Conservation (phyloP, 1,140 invertebrate genomes). For the Harpegnathos saltator region DNA sequence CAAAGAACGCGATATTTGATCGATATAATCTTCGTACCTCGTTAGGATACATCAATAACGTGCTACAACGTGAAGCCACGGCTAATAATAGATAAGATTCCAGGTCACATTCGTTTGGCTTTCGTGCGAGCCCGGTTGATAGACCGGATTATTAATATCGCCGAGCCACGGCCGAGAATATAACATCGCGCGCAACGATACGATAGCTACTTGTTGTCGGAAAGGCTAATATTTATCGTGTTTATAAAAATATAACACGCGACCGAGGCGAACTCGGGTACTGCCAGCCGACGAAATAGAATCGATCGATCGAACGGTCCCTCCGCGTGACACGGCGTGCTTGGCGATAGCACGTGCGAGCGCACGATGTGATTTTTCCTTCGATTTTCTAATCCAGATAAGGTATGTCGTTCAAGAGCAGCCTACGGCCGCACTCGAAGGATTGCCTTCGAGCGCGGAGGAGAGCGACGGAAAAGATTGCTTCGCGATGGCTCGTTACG, state of each 20-base stretch:
- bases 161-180: background rate
- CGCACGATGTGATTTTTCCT: constrained; percentile 1
- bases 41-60: background rate
- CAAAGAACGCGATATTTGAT: background rate
- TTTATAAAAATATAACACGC: constrained; percentile 14
- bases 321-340: background rate
- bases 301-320: constrained; percentile 25
- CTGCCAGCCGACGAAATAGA: background rate
- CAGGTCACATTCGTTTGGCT: background rate
- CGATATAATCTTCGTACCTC: constrained; percentile 6
- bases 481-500: constrained; percentile 57
- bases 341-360: background rate
- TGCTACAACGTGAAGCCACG: no score
- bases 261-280: no score
- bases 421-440: constrained; percentile 38
- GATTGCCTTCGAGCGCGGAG: constrained; percentile 9
- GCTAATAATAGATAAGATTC: constrained; percentile 42
- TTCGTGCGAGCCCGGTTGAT: background rate
- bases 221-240: constrained; percentile 10
- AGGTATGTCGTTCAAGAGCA: constrained; percentile 1
- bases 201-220: background rate
- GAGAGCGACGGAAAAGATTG: constrained; percentile 35
- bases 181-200: no score
- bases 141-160: constrained; percentile 20
- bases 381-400: constrained; percentile 48